Conservation (phyloP, 2,113 vertebrate species). For the Lonchura striata region DNA sequence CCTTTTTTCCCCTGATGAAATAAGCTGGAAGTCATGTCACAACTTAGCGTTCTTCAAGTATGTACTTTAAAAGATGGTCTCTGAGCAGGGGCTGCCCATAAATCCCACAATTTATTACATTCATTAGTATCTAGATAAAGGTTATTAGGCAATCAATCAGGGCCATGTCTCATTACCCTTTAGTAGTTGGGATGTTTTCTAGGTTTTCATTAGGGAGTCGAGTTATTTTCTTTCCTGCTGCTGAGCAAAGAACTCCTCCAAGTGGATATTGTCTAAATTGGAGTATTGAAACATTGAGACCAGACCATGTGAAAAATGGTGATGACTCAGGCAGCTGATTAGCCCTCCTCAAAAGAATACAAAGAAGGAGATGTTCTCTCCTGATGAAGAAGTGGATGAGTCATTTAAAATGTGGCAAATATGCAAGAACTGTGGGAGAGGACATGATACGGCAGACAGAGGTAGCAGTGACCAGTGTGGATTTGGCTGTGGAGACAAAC, state of each 20-base stretch:
- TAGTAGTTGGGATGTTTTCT: slow-evolving; percentile 29
- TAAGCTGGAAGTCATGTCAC: background rate
- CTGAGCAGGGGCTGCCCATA: slow-evolving; percentile 1
- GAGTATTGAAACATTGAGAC: background rate
- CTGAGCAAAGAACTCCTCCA: slow-evolving; percentile 43
- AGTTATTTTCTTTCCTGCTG: slow-evolving; percentile 36
- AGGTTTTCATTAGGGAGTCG: slow-evolving; percentile 33
- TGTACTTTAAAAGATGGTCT: slow-evolving; percentile 16
- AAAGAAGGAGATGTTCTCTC: background rate
- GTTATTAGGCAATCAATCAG: slow-evolving; percentile 58
- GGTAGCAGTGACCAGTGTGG: background rate
- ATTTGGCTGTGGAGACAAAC: background rate
- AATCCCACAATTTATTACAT: slow-evolving; percentile 40
- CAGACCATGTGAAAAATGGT: background rate
- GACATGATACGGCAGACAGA: background rate
- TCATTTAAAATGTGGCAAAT: background rate
- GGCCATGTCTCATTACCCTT: slow-evolving; percentile 49
- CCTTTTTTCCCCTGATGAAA: background rate
- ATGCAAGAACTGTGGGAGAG: background rate
- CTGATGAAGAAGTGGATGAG: background rate
- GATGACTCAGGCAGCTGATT: slow-evolving; percentile 20
- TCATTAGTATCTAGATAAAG: slow-evolving; percentile 54
- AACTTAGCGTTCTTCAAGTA: background rate
- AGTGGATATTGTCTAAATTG: slow-evolving; percentile 18
- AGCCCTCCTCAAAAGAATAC: background rate